These are phyloP conservation scores for Andrena dorsata DNA, from an alignment of 2,888 invertebrate genomes.

Conservation along the genomic window DNA sequence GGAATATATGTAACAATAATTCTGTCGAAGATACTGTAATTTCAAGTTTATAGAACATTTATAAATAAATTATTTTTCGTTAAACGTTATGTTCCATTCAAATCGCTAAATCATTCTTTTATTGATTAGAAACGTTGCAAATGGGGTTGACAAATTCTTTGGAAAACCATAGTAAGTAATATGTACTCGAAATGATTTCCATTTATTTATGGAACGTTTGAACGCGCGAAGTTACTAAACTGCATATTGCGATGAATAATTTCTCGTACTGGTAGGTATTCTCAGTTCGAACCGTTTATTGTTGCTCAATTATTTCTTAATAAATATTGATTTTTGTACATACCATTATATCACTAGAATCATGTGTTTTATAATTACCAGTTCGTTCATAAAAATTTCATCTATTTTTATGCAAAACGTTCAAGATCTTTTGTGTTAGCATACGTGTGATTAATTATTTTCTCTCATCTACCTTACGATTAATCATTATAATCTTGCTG, in stretches of 20 bases:
- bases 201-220: neutral
- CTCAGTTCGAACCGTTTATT: conserved; percentile 48
- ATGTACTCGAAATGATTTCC: neutral
- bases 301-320: conserved; percentile 30
- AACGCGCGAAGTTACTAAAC: conserved; percentile 4
- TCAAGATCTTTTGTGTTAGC: conserved; percentile 25
- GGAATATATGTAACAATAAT: conserved; percentile 23
- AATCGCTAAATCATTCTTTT: neutral
- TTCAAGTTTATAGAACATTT: conserved; percentile 16
- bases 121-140: neutral
- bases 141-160: neutral
- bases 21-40: conserved; percentile 24
- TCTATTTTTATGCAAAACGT: conserved; percentile 30
- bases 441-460: conserved; percentile 36
- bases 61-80: conserved; percentile 46
- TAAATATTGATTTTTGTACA: conserved; percentile 46
- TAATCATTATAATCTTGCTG: conserved; percentile 16
- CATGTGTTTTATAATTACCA: conserved; percentile 41
- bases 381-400: conserved; percentile 37
- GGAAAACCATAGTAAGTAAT: neutral
- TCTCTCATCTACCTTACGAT: conserved; percentile 23
- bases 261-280: conserved; percentile 4
- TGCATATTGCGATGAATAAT: conserved; percentile 16
- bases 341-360: conserved; percentile 29
- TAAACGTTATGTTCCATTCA: neutral